These are phyloP conservation scores for Sebastolobus altivelis DNA, from an alignment of 2,797 vertebrate species.

Conservation along the genomic window DNA sequence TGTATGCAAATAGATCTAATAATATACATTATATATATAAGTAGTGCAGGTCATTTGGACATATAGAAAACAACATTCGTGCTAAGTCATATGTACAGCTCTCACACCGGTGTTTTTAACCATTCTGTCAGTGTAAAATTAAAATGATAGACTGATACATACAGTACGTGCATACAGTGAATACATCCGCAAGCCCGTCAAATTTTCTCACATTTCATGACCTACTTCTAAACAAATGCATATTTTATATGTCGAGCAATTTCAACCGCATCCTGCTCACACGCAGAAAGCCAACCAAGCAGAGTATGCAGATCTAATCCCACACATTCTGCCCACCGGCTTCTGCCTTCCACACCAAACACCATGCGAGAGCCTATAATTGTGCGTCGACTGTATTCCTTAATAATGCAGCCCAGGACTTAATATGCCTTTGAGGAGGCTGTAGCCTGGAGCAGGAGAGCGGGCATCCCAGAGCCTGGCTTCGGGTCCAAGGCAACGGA, in stretches of 20 bases:
- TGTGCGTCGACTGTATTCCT: slow-evolving; percentile 38
- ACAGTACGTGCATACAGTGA: slow-evolving; percentile 9
- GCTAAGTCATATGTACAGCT: neutral
- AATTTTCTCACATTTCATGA: slow-evolving; percentile 48
- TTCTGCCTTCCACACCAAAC: slow-evolving; percentile 47
- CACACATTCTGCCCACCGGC: slow-evolving; percentile 72
- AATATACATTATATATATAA: neutral
- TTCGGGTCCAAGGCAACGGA: slow-evolving; percentile 45
- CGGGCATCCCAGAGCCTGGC: slow-evolving; percentile 21
- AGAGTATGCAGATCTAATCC: slow-evolving; percentile 68
- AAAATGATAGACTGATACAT: neutral
- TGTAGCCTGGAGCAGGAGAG: slow-evolving; percentile 42
- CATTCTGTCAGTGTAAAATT: neutral
- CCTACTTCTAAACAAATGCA: slow-evolving; percentile 61
- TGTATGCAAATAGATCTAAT: neutral
- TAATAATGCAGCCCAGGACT: slow-evolving; percentile 43
- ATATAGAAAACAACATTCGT: neutral
- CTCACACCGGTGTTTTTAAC: neutral
- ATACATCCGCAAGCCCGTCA: slow-evolving; percentile 3
- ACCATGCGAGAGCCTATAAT: slow-evolving; percentile 46
- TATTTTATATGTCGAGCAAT: slow-evolving; percentile 59
- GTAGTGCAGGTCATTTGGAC: neutral
- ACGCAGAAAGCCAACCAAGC: slow-evolving; percentile 36
- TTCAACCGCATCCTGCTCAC: slow-evolving; percentile 46
- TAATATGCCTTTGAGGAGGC: slow-evolving; percentile 54